Conservation (phyloP, 2,113 vertebrate species). For the Antigone vipio region DNA sequence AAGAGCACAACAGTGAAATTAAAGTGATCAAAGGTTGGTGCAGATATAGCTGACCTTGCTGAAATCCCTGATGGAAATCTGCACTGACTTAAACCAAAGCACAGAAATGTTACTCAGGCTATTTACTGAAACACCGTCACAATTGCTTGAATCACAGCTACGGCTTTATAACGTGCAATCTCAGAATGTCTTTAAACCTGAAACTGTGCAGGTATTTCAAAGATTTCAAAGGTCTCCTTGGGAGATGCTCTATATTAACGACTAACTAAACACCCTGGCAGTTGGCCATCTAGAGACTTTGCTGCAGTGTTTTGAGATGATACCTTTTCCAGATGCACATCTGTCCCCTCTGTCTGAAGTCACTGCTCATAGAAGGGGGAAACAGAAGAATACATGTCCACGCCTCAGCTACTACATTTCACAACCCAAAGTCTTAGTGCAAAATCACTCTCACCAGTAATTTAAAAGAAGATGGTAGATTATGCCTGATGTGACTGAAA, state of each 20-base stretch:
- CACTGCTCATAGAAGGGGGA: not conserved
- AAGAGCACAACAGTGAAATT: not conserved
- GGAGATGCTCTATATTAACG: not conserved
- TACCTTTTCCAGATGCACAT: not conserved
- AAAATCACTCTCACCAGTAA: not conserved
- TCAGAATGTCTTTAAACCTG: not conserved
- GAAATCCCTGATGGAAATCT: not conserved
- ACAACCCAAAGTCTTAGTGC: not conserved
- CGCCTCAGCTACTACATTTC: not conserved
- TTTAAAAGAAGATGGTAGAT: not conserved
- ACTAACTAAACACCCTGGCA: not conserved
- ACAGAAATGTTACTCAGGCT: not conserved
- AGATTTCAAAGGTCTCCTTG: not conserved
- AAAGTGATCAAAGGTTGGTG: not conserved
- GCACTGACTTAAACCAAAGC: not conserved
- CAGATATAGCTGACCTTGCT: not conserved
- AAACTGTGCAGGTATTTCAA: not conserved
- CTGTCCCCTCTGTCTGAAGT: not conserved
- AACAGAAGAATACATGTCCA: rapidly evolving
- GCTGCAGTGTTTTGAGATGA: not conserved
- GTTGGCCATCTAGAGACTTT: not conserved
- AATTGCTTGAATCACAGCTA: not conserved
- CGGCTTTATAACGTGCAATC: not conserved
- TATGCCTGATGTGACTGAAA: not conserved
- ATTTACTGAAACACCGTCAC: not conserved